Evolutionary conservation across 2,797 vertebrate genomes (phyloP), one percentile per base, ranked within the genome.

Genomic region (Sciurus carolinensis): DNA sequence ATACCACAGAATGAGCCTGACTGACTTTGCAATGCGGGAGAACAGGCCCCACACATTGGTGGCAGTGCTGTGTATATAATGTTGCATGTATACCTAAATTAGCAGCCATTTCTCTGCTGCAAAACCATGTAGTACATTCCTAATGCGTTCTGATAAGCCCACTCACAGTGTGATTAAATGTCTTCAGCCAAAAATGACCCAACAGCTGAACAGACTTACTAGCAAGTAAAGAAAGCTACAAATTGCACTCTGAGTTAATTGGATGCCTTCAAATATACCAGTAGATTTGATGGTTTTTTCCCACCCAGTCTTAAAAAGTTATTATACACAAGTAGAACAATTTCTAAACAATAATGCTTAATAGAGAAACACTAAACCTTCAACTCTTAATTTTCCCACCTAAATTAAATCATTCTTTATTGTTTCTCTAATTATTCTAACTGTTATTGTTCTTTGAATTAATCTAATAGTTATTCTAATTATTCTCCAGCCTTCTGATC

Each of bases 121-220:
- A 93, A 98, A 98, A 95, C 97, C 97, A 96, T 90, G 8, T 7
- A 97, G 97, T 98, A 97, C 98, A 97, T 98, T 98, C 97, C 98
- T 98, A 98, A 98, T 98, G 97, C 15, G 87, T 39, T 4, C 97
- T 97, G 98, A 98, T 98, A 98, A 98, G 97, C 97, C 96, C 97
- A 97, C 98, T 98, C 98, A 97, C 98, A 98, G 98, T 97, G 98
- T 98, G 98, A 98, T 98, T 98, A 98, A 98, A 97, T 97, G 98
- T 97, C 98, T 97, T 87, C 87, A 39, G 77, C 52, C 81, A 98
- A 98, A 98, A 98, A 98, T 95, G 98, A 98, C 98, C 98, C 98
- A 98, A 98, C 3, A 98, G 97, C 97, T 98, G 98, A 98, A 98
- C 64, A 85, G 42, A 44, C 97, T 98, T 98, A 98, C 98, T 97